These are phyloP conservation scores for Cotesia vestalis DNA, from an alignment of 1,140 invertebrate genomes.

Conservation along the genomic window DNA sequence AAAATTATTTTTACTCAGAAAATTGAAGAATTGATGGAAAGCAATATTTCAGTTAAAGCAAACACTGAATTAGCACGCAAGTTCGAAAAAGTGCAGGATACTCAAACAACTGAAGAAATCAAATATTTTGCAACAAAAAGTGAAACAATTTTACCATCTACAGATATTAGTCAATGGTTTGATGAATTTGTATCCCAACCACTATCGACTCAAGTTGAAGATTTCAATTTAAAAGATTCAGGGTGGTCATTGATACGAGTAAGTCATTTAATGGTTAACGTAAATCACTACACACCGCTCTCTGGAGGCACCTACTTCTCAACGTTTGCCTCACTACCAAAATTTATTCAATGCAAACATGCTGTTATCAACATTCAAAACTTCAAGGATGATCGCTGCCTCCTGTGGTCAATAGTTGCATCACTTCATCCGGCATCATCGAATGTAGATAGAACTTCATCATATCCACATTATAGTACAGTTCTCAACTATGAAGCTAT, in stretches of 20 bases:
- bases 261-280: conserved; percentile 39
- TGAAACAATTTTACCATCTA: too few relatives aligned
- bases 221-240: conserved; percentile 35
- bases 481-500: conserved; percentile 55
- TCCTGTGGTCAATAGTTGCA: conserved; percentile 53
- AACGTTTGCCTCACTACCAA: conserved; percentile 49
- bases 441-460: conserved; percentile 42
- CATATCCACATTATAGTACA: conserved; percentile 49
- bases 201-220: conserved; percentile 39
- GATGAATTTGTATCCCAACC: conserved; percentile 28
- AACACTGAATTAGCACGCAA: conserved; percentile 36
- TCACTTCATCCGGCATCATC: conserved; percentile 49
- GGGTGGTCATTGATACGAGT: conserved; percentile 37
- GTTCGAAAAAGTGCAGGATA: conserved; percentile 30
- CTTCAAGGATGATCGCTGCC: conserved; percentile 50
- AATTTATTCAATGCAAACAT: conserved; percentile 51
- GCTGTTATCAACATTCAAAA: conserved; percentile 59
- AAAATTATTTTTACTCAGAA: conserved; percentile 22
- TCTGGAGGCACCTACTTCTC: conserved; percentile 35
- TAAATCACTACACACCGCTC: conserved; percentile 50
- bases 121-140: conserved; percentile 42
- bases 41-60: conserved; percentile 33
- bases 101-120: conserved; percentile 36
- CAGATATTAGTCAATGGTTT: too few relatives aligned
- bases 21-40: conserved; percentile 36